Conservation (phyloP, 2,113 vertebrate genomes). For the Athene noctua region DNA sequence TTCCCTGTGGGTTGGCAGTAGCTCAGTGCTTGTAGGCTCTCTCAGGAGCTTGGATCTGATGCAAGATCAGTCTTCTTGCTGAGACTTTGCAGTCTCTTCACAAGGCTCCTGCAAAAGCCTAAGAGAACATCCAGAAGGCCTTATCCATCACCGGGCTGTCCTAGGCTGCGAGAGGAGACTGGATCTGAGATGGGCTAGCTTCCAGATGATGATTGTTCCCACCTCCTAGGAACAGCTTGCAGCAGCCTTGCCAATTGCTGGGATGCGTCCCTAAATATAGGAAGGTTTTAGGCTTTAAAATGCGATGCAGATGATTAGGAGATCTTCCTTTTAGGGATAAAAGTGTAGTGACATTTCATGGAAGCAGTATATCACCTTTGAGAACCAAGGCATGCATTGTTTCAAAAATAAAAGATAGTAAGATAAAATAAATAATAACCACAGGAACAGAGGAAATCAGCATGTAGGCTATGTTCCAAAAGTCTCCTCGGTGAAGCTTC, state of each 20-base stretch:
- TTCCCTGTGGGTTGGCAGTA: slow-evolving; percentile 27
- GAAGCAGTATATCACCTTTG: slow-evolving; percentile 15
- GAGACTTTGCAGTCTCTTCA: background rate
- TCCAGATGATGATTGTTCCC: slow-evolving; percentile 1
- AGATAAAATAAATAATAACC: background rate
- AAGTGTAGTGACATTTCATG: background rate
- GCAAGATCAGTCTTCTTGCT: background rate
- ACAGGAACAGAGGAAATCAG: background rate
- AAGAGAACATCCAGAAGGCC: background rate
- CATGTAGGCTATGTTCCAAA: background rate
- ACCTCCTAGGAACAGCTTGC: background rate
- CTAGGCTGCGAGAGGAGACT: background rate
- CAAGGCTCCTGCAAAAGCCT: background rate
- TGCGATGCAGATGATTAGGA: background rate
- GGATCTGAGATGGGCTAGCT: slow-evolving; percentile 7
- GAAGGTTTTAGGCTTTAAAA: background rate
- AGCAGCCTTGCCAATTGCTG: slow-evolving; percentile 8
- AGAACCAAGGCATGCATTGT: background rate
- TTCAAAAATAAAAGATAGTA: background rate
- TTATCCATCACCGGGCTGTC: background rate
- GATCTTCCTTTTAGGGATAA: slow-evolving; percentile 24
- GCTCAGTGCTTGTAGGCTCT: background rate
- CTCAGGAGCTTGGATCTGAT: background rate
- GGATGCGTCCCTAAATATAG: slow-evolving; percentile 35
- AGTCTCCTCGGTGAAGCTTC: background rate